phyloP scores from a whole-genome alignment of 2,797 vertebrate species.

The Etheostoma perlongum region DNA sequence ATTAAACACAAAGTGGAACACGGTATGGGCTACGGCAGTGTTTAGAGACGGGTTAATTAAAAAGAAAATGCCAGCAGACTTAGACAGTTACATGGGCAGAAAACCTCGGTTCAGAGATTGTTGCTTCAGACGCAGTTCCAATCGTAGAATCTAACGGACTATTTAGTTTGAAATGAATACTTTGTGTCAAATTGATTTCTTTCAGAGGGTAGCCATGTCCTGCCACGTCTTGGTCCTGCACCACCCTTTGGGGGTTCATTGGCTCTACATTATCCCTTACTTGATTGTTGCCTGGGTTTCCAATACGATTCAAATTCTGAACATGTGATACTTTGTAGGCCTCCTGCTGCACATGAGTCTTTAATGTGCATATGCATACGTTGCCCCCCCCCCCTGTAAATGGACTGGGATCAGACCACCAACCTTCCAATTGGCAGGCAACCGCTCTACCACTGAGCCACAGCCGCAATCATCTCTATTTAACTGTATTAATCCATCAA shows the following conservation, averaged over 20 bases:
- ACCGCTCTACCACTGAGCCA: too few species aligned
- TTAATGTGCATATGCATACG: not conserved
- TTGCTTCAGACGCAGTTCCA: not conserved
- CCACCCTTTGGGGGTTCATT: too few species aligned
- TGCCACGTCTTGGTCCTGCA: too few species aligned
- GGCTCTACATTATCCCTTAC: too few species aligned
- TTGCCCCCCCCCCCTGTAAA: not conserved
- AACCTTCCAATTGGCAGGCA: too few species aligned
- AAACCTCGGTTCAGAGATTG: not conserved
- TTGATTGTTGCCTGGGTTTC: not conserved
- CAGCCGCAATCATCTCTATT: not conserved
- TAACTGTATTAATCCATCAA: constrained; percentile 45
- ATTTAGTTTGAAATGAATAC: too few species aligned
- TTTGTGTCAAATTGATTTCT: too few species aligned
- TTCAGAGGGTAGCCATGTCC: too few species aligned
- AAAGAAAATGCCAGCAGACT: constrained; percentile 2
- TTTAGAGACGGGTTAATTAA: not conserved
- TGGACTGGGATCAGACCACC: too few species aligned
- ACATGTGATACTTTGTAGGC: not conserved
- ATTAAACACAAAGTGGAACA: not conserved
- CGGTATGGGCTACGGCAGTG: not conserved
- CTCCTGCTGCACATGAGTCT: not conserved
- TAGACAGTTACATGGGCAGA: not conserved
- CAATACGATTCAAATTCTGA: not conserved
- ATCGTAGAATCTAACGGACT: too few species aligned